Percentiles rank a stretch among this genome's conserved stretches.
Conservation (phyloP, 1,140 invertebrate species). For the Solen grandis region DNA sequence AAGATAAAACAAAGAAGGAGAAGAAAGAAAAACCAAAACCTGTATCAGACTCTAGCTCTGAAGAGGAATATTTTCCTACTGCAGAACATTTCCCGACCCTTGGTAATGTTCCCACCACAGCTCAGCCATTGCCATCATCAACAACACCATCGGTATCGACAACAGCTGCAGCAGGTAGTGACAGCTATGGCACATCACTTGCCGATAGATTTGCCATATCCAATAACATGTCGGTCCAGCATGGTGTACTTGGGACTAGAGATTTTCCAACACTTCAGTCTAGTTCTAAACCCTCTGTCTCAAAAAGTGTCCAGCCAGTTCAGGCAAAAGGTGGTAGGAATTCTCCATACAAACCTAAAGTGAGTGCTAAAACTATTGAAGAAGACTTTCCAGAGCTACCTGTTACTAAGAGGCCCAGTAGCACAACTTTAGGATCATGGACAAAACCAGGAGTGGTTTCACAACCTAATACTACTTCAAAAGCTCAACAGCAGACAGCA, state of each 20-base stretch:
- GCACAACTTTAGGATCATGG: constrained; percentile 8
- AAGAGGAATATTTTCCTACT: constrained; percentile 51
- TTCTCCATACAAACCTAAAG: constrained; percentile 5
- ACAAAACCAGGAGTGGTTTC: constrained; percentile 6
- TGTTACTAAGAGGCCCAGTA: constrained; percentile 8
- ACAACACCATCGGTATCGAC: not conserved
- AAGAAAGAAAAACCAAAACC: constrained; percentile 43
- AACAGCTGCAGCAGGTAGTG: not conserved
- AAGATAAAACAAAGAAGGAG: constrained; percentile 53
- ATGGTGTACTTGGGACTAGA: constrained; percentile 59
- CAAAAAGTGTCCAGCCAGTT: not conserved
- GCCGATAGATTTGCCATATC: constrained; percentile 64
- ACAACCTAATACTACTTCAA: too few relatives aligned
- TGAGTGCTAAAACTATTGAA: constrained; percentile 1
- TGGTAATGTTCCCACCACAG: not conserved
- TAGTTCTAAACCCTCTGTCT: not conserved
- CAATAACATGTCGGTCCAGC: constrained; percentile 66
- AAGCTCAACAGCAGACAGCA: too few relatives aligned
- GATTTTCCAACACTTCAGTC: constrained; percentile 73
- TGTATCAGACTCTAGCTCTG: constrained; percentile 38
- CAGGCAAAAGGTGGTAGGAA: not conserved
- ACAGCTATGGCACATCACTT: constrained; percentile 46
- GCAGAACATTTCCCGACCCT: constrained; percentile 60
- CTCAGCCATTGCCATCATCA: constrained; percentile 16
- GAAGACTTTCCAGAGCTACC: constrained; percentile 66